Conservation (phyloP, 2,113 vertebrate genomes). For the Dasyurus viverrinus region DNA sequence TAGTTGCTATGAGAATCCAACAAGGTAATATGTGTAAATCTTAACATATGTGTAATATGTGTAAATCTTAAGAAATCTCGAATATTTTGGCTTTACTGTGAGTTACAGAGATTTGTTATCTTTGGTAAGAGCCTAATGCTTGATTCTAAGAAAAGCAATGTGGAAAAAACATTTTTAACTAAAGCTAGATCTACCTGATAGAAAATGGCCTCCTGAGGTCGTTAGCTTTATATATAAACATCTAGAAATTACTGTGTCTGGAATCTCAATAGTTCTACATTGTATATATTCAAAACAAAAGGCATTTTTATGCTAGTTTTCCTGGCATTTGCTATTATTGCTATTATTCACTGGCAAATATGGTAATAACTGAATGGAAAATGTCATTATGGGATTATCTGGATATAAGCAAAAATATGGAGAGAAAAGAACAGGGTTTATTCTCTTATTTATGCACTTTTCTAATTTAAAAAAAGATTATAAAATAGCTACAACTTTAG, state of each 20-base stretch:
- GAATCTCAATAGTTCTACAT: background rate
- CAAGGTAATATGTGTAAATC: background rate
- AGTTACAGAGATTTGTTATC: background rate
- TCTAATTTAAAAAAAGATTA: background rate
- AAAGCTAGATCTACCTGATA: background rate
- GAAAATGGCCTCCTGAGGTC: background rate
- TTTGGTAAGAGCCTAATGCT: background rate
- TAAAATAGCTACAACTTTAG: background rate
- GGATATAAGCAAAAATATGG: conserved; percentile 31
- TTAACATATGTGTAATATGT: background rate
- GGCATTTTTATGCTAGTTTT: background rate
- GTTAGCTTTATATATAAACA: conserved; percentile 1
- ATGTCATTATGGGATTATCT: background rate
- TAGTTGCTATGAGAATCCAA: background rate
- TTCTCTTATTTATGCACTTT: conserved; percentile 4
- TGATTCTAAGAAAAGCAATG: background rate
- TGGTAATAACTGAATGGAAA: conserved; percentile 1
- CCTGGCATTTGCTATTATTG: no score
- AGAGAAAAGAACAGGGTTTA: background rate
- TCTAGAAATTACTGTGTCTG: background rate
- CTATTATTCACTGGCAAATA: conserved; percentile 1
- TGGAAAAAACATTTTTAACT: background rate
- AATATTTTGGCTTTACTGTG: conserved; percentile 7
- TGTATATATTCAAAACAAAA: conserved; percentile 9
- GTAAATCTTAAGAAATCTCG: background rate